phyloP scores from a whole-genome alignment of 1,140 invertebrate species.

The Ceratina australensis region DNA sequence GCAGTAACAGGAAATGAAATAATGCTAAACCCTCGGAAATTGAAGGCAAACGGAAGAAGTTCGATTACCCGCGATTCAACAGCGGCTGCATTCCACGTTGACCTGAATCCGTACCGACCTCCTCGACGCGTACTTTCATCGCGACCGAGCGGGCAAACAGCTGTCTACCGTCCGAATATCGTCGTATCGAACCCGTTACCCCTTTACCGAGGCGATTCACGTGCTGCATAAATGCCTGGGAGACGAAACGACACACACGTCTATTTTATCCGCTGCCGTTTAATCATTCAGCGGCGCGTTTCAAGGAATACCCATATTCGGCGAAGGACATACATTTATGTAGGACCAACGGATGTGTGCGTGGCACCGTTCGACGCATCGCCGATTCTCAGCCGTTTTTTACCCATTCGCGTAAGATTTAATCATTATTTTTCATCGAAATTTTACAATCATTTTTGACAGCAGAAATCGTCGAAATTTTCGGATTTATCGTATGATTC shows the following conservation, averaged over 20 bases:
- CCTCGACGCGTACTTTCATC: constrained; percentile 22
- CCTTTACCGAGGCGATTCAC: constrained; percentile 29
- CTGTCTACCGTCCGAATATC: constrained; percentile 37
- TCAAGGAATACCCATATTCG: constrained; percentile 40
- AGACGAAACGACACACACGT: constrained; percentile 27
- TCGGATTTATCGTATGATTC: too few relatives aligned
- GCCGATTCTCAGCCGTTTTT: too few relatives aligned
- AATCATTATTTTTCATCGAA: too few relatives aligned
- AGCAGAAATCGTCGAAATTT: too few relatives aligned
- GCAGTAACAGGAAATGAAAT: too few relatives aligned
- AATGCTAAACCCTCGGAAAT: not conserved
- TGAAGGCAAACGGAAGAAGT: not conserved
- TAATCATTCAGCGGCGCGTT: constrained; percentile 42
- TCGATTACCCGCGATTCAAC: not conserved
- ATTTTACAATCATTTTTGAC: too few relatives aligned
- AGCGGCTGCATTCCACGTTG: not conserved
- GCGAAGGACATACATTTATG: constrained; percentile 28
- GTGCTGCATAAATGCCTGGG: constrained; percentile 21
- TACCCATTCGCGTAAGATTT: too few relatives aligned
- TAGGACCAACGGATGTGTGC: too few relatives aligned
- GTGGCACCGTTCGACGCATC: constrained; percentile 36
- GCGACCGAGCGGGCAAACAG: constrained; percentile 1
- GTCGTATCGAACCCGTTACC: constrained; percentile 42
- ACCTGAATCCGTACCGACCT: constrained; percentile 12
- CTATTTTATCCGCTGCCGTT: constrained; percentile 42